Evolutionary conservation across 2,797 vertebrate species (phyloP), one percentile per base, ranked within the genome.

Genomic region (Darevskia mixta): DNA sequence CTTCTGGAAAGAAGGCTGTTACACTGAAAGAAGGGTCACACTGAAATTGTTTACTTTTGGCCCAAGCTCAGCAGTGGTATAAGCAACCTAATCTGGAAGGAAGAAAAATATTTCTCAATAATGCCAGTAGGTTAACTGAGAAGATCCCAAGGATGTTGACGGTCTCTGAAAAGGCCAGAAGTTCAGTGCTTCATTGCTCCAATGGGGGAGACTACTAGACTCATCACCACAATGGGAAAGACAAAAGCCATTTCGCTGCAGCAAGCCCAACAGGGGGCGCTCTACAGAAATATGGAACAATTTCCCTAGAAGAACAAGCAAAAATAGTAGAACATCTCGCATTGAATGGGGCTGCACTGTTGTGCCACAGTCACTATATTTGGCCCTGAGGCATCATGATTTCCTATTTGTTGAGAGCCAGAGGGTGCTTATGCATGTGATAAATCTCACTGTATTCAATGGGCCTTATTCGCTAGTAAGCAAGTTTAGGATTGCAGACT

Each of bases 81-180:
- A 58, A 41, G 43, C 27, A 83, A 49, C n/a, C 82, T 32, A 71
- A 83, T 71, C 49, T 55, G 18, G 43, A 35, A 35, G 17, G 45
- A 35, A 72, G 67, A 29, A 23, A 64, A 45, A 43, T 10, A 38
- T 41, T 64, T 61, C 13, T 87, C 20, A 76, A 32, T 87, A n/a
- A 71, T 71, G 27, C 27, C 1, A n/a, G 27, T 29, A 32, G n/a
- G 43, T 35, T 79, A 32, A 61, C 41, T 69, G 41, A 29, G 41
- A 88, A 71, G 18, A 78, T 66, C 58, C 66, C 25, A 78, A 87
- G 61, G 72, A 55, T 25, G 45, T 25, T 77, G 43, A 82, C 38
- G n/a, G 18, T 75, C 45, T 76, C 79, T 82, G 29, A 13, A 58
- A 84, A 84, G 45, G 32, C 27, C 27, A 76, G 10, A 78, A 18